Percentiles rank a stretch among this genome's conserved stretches.
These are phyloP conservation scores for Neoaliturus tenellus DNA, from an alignment of 2,888 invertebrate genomes.

Conservation along the genomic window DNA sequence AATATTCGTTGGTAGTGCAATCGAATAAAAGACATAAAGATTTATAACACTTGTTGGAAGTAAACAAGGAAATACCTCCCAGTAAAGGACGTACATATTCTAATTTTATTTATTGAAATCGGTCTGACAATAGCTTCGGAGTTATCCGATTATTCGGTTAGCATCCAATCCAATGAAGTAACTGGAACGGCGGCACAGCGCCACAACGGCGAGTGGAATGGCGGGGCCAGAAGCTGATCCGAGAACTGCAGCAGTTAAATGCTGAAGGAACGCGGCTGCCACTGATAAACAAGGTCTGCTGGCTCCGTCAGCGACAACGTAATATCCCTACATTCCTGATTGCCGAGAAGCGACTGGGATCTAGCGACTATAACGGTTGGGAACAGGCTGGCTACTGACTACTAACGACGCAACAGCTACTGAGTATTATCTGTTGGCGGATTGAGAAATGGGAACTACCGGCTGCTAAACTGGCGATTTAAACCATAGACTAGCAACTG, in stretches of 20 bases:
- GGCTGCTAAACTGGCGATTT: no score
- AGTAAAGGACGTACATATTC: no score
- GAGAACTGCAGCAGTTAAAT: slow-evolving; percentile 8
- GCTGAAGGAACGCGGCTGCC: neutral
- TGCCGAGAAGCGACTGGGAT: neutral
- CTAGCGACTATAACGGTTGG: neutral
- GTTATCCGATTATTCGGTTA: neutral
- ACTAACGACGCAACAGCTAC: no score
- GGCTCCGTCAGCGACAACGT: neutral
- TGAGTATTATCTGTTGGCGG: no score
- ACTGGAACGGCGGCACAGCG: neutral
- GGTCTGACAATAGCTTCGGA: neutral
- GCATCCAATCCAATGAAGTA: no score
- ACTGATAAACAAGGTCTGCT: neutral
- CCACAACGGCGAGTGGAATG: neutral
- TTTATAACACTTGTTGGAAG: no score
- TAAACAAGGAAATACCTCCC: no score
- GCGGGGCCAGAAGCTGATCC: neutral
- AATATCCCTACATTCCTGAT: neutral
- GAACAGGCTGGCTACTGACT: no score
- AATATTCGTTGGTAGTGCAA: no score
- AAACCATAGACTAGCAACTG: no score
- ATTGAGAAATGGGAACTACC: no score
- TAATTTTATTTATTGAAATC: neutral
- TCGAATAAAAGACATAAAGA: no score